Evolutionary conservation across 2,113 vertebrate genomes (phyloP), one percentile per base, ranked within the genome.

Genomic region (Cettia cetti): DNA sequence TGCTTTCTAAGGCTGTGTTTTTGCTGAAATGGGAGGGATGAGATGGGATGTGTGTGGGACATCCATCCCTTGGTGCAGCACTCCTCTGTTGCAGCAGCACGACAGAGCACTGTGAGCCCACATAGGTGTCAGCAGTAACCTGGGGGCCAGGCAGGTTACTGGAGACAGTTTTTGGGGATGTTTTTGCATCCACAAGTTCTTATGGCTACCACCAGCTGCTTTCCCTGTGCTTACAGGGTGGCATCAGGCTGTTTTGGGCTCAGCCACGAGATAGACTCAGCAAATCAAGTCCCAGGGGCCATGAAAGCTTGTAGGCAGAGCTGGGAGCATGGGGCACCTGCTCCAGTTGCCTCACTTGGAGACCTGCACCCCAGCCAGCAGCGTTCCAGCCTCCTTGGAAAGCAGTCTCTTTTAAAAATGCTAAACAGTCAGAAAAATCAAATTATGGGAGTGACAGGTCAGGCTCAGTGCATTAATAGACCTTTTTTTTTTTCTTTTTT

Each of bases 211-310:
- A 24, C 27, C 20, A 64, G 49, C 44, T 80, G 3, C 64, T 72
- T 57, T 44, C 30, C 19, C 19, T 30, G 1, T 33, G 19, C 40
- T 22, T 30, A 13, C 13, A 70, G 40, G 9, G 14, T 56, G 59
- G 16, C 13, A 44, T 26, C 27, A 45, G 37, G 24, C 13, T 28
- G 13, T 15, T 76, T 31, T 52, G 64, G 52, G 24, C 22, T 80
- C 21, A 24, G 1, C 15, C 7, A 12, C 2, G 0, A 60, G 40
- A 33, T 0, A 9, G 20, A 8, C 33, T 56, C 15, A 16, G 47
- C 6, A 64, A 21, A 33, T 22, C 10, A 28, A 42, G 22, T 57
- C 42, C 20, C 22, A 70, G 31, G 15, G 11, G 2, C 74, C 1
- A 1, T 18, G 60, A 26, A 60, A 53, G 26, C 11, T 23, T 52